These are phyloP conservation scores for Pentamera pediparva DNA, from an alignment of 53 echinoderm and acorn worm genomes.

Conservation along the genomic window DNA sequence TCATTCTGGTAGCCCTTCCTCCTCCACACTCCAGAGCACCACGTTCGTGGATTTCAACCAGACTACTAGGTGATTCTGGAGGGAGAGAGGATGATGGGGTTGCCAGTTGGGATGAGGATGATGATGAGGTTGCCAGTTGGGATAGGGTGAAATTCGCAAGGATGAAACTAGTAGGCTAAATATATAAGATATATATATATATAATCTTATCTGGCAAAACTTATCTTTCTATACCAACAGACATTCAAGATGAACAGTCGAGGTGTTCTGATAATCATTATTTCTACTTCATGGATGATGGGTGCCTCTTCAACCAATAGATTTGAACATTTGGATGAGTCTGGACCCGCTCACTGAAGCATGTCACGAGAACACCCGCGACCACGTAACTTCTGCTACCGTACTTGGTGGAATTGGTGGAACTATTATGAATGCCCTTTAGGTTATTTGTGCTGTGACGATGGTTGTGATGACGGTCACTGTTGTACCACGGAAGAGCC, in stretches of 20 bases:
- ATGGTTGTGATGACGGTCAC: not conserved
- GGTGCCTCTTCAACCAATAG: not conserved
- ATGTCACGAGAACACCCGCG: not conserved
- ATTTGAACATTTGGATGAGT: not conserved
- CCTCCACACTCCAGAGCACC: too few species aligned
- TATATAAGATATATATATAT: too few species aligned
- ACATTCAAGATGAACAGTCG: not conserved
- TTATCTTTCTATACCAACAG: not conserved
- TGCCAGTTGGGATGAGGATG: too few species aligned
- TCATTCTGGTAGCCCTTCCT: too few species aligned
- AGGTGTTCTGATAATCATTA: not conserved
- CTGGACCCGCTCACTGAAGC: not conserved
- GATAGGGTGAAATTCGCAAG: too few species aligned
- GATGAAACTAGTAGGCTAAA: too few species aligned
- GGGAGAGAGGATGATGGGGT: too few species aligned
- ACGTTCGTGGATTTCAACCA: too few species aligned
- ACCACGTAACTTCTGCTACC: not conserved
- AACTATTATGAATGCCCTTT: not conserved
- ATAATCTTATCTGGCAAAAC: too few species aligned
- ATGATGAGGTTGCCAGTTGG: too few species aligned
- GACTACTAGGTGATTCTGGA: too few species aligned
- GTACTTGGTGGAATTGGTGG: not conserved
- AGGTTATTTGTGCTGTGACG: not conserved
- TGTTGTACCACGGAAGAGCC: not conserved
- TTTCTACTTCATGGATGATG: not conserved